phyloP scores from a whole-genome alignment of 2,113 vertebrate species.

The Anoura caudifer region DNA sequence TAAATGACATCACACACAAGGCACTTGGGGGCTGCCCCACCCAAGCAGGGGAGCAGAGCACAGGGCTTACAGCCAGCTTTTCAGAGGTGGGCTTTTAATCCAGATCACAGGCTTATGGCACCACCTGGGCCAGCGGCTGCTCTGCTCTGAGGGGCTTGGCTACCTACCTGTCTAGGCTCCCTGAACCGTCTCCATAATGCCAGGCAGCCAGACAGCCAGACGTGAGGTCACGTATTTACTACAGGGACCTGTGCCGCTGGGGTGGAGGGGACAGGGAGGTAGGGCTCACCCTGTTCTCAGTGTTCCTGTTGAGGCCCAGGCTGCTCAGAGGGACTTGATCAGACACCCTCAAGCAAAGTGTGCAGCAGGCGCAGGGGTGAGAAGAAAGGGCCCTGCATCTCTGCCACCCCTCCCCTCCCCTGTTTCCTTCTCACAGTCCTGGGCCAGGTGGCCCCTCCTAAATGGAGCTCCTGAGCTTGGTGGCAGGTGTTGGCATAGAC shows the following conservation, averaged over 20 bases:
- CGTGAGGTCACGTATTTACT: constrained; percentile 65
- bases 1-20: not conserved
- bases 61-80: not conserved
- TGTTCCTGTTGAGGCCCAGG: not conserved
- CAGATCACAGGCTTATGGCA: not conserved
- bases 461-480: not conserved
- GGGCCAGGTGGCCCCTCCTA: not conserved
- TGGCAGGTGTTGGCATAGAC: not conserved
- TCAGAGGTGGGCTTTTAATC: not conserved
- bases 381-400: not conserved
- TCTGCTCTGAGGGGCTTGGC: not conserved
- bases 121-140: not conserved
- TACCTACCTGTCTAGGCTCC: constrained; percentile 33
- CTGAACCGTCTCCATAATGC: constrained; percentile 58
- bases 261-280: accelerated
- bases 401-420: not conserved
- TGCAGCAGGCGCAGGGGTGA: not conserved
- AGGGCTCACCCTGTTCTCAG: accelerated
- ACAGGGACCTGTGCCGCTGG: not conserved
- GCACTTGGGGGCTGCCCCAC: not conserved
- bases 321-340: not conserved
- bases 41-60: not conserved
- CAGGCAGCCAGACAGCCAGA: constrained; percentile 65
- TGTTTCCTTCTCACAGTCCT: not conserved
- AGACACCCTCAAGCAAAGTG: not conserved